These are phyloP conservation scores for Anolis sagrei DNA, from an alignment of 2,113 vertebrate species.

Conservation along the genomic window DNA sequence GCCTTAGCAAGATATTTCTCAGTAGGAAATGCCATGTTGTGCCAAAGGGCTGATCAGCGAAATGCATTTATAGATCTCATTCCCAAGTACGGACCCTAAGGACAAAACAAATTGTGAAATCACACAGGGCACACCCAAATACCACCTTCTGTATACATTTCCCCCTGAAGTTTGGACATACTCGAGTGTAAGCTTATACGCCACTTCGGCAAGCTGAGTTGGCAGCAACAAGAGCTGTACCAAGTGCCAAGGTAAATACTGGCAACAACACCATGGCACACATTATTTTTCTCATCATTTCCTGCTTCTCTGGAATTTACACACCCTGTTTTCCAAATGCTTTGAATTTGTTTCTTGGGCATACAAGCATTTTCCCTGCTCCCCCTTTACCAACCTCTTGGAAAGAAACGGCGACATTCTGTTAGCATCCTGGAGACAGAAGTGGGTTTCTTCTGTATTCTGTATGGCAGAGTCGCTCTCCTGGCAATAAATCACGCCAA, in stretches of 20 bases:
- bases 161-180: background rate
- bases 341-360: slow-evolving; percentile 74
- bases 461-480: background rate
- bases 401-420: background rate
- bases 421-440: background rate
- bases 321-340: slow-evolving; percentile 73
- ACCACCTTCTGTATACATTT: background rate
- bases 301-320: slow-evolving; percentile 70
- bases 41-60: too few species aligned
- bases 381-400: background rate
- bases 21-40: too few species aligned
- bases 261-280: slow-evolving; percentile 48
- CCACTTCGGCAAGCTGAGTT: slow-evolving; percentile 24
- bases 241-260: slow-evolving; percentile 74
- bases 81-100: too few species aligned
- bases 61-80: too few species aligned
- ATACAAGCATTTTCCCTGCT: slow-evolving; percentile 62
- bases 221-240: slow-evolving; percentile 42
- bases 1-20: too few species aligned
- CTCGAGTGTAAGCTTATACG: background rate
- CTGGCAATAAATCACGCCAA: background rate
- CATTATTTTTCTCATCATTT: slow-evolving; percentile 67
- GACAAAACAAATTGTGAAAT: background rate
- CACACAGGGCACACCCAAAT: slow-evolving; percentile 5
- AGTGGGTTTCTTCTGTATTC: background rate